phyloP scores from a whole-genome alignment of 1,140 invertebrate genomes.

The Thalassaphorura encarpata region DNA sequence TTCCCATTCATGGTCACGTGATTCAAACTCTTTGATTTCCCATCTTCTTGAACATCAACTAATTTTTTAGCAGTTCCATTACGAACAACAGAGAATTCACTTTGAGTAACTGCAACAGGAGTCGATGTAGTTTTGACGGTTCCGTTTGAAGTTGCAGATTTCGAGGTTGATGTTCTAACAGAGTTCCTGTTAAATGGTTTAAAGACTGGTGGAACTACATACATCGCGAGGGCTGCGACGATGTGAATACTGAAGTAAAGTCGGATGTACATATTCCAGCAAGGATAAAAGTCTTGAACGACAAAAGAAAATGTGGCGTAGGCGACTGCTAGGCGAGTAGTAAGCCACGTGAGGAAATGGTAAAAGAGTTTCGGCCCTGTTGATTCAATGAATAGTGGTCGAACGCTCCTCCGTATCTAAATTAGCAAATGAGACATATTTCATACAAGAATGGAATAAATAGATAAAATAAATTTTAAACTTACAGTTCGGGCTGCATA shows the following conservation, averaged over 20 bases:
- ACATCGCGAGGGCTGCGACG: slow-evolving; percentile 43
- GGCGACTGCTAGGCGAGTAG: slow-evolving; percentile 68
- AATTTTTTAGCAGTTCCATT: not conserved
- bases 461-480: slow-evolving; percentile 9
- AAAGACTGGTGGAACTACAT: slow-evolving; percentile 40
- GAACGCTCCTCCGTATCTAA: slow-evolving; percentile 57
- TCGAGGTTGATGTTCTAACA: no score
- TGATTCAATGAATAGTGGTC: slow-evolving; percentile 63
- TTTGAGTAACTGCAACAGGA: not conserved
- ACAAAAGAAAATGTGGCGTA: slow-evolving; percentile 84
- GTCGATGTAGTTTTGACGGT: not conserved
- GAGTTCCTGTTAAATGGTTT: slow-evolving; percentile 1
- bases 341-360: slow-evolving; percentile 62
- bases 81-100: no score
- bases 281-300: slow-evolving; percentile 65
- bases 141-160: no score
- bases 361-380: slow-evolving; percentile 56
- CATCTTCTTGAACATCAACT: no score
- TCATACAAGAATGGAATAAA: slow-evolving; percentile 3
- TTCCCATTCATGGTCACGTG: no score
- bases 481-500: slow-evolving; percentile 65
- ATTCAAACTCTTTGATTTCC: no score
- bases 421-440: slow-evolving; percentile 32
- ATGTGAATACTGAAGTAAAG: slow-evolving; percentile 51
- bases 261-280: slow-evolving; percentile 51